Evolutionary conservation across 1,140 invertebrate genomes (phyloP).

Genomic region (Rhizoglyphus robini): DNA sequence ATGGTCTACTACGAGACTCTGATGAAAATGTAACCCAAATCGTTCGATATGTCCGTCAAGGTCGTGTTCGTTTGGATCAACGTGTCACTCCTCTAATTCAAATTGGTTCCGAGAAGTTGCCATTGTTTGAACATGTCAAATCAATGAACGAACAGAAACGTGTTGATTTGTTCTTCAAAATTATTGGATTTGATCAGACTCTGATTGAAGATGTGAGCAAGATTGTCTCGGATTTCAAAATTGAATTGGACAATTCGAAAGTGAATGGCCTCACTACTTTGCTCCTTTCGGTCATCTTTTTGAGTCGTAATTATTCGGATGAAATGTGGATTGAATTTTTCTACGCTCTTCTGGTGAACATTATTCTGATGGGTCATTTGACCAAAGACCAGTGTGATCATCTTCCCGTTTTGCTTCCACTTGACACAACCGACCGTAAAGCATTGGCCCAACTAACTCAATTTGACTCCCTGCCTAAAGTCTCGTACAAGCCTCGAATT

Average conservation of each 20-base stretch:
- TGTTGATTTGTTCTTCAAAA: background rate
- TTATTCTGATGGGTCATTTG: background rate
- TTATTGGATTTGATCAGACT: background rate
- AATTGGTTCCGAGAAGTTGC: background rate
- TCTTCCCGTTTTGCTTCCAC: background rate
- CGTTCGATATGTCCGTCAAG: background rate
- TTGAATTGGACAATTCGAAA: background rate
- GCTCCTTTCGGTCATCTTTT: background rate
- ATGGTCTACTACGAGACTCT: background rate
- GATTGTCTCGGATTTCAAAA: background rate
- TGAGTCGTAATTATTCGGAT: background rate
- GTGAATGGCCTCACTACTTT: background rate
- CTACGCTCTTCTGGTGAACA: background rate
- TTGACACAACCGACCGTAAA: background rate
- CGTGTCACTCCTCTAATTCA: background rate
- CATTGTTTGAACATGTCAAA: background rate
- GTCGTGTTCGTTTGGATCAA: background rate
- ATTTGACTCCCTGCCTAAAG: background rate
- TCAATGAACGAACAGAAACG: background rate
- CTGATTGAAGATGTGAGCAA: background rate
- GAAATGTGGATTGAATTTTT: constrained; percentile 1
- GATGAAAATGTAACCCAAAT: background rate
- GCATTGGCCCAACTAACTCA: background rate
- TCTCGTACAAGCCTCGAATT: background rate
- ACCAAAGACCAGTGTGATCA: background rate